Evolutionary conservation across 2,797 vertebrate genomes (phyloP).

Genomic region (Gymnothorax javanicus): DNA sequence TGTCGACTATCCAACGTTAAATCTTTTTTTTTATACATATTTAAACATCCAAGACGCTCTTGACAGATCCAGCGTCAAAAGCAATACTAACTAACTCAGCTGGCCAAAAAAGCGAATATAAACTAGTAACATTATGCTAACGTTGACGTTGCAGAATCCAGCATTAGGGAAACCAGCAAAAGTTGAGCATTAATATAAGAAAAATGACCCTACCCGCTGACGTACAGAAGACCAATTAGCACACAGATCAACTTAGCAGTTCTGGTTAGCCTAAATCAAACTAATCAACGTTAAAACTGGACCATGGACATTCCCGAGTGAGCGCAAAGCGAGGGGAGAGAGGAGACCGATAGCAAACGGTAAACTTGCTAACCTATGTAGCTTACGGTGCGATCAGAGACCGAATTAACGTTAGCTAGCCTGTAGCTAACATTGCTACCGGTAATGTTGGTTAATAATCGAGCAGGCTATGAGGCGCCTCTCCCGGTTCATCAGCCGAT

Average conservation of each 20-base stretch:
- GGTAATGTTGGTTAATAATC: neutral
- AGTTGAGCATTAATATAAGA: neutral
- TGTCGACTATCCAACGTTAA: no score
- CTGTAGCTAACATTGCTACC: neutral
- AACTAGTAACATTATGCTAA: neutral
- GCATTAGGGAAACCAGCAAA: neutral
- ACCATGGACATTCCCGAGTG: neutral
- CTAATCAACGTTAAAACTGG: neutral
- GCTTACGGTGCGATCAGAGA: neutral
- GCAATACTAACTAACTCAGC: neutral
- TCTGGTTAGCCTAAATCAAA: neutral
- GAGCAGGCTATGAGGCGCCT: neutral
- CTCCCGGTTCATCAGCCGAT: no score
- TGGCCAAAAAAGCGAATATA: neutral
- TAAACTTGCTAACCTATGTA: no score
- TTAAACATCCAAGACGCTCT: neutral
- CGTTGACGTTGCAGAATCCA: neutral
- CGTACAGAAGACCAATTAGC: neutral
- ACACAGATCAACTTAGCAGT: neutral
- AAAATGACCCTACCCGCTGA: neutral
- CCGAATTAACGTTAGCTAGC: neutral
- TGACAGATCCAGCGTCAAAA: neutral
- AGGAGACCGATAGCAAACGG: neutral
- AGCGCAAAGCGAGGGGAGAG: neutral
- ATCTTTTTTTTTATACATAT: no score